Evolutionary conservation across 2,888 invertebrate genomes (phyloP).

Genomic region (Netelia melanura): DNA sequence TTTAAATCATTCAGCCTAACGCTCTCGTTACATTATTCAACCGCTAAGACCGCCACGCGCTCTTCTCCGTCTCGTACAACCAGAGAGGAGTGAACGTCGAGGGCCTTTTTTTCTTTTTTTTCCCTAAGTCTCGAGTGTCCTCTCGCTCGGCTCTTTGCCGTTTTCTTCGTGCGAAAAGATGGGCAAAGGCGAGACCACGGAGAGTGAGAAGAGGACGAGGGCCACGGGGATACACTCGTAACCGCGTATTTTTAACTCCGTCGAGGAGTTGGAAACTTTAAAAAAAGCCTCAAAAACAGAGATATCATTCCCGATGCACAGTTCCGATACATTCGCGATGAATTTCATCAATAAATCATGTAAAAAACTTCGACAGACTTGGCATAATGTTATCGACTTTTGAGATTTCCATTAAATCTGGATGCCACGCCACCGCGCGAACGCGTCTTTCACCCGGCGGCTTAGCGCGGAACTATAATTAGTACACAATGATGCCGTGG

Average conservation of each 20-base stretch:
- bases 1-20: slow-evolving; percentile 82
- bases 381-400: too few relatives aligned
- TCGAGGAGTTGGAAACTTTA: neutral
- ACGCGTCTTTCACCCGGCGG: too few relatives aligned
- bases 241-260: slow-evolving; percentile 30
- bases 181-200: slow-evolving; percentile 33
- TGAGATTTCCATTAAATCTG: too few relatives aligned
- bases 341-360: neutral
- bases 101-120: slow-evolving; percentile 68
- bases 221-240: neutral
- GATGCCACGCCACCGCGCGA: too few relatives aligned
- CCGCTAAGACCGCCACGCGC: slow-evolving; percentile 75
- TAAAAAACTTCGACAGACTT: too few relatives aligned
- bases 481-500: too few relatives aligned
- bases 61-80: slow-evolving; percentile 65
- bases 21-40: slow-evolving; percentile 82
- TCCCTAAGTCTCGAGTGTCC: slow-evolving; percentile 70
- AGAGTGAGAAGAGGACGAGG: neutral
- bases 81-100: slow-evolving; percentile 18
- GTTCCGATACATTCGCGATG: neutral
- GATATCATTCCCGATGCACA: neutral
- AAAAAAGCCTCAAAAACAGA: neutral
- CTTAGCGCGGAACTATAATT: too few relatives aligned
- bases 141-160: slow-evolving; percentile 41
- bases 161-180: slow-evolving; percentile 59